A percentile compares a stretch with the other conserved stretches of the same genome.
Evolutionary conservation across 2,888 invertebrate genomes (phyloP).

Genomic region (Aporophyla nigra): DNA sequence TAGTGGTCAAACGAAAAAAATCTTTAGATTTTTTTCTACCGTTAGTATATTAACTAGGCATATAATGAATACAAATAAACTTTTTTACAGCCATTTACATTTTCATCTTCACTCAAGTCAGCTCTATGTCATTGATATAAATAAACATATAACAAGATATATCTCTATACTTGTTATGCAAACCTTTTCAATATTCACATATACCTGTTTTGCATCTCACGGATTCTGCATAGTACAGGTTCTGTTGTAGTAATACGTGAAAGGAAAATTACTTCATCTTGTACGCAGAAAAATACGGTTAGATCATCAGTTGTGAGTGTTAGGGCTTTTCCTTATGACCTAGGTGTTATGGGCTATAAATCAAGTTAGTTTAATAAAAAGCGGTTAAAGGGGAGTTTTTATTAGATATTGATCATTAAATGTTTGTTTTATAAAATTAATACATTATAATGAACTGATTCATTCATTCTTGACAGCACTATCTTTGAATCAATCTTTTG

Average conservation of each 20-base stretch:
- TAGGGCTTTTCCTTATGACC: neutral
- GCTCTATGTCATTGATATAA: constrained; percentile 22
- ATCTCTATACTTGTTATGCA: constrained; percentile 7
- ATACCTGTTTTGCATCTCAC: constrained; percentile 39
- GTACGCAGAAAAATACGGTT: constrained; percentile 11
- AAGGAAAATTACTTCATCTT: constrained; percentile 22
- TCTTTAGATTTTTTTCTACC: neutral
- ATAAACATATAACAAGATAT: constrained; percentile 6
- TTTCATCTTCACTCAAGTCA: constrained; percentile 3
- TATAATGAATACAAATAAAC: neutral
- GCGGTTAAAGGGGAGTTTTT: neutral
- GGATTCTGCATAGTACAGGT: constrained; percentile 17
- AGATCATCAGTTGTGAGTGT: constrained; percentile 18
- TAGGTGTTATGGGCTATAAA: neutral
- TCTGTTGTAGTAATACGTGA: constrained; percentile 4
- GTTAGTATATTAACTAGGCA: neutral
- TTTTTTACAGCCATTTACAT: neutral
- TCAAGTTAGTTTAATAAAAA: neutral
- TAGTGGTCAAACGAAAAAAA: neutral
- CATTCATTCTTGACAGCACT: neutral
- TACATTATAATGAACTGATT: neutral
- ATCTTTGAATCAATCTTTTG: constrained; percentile 7
- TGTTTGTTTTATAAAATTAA: too few species aligned
- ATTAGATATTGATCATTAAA: neutral
- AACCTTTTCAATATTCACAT: constrained; percentile 37